phyloP scores from a whole-genome alignment of 2,888 invertebrate genomes.

The Caenorhabditis macrosperma region DNA sequence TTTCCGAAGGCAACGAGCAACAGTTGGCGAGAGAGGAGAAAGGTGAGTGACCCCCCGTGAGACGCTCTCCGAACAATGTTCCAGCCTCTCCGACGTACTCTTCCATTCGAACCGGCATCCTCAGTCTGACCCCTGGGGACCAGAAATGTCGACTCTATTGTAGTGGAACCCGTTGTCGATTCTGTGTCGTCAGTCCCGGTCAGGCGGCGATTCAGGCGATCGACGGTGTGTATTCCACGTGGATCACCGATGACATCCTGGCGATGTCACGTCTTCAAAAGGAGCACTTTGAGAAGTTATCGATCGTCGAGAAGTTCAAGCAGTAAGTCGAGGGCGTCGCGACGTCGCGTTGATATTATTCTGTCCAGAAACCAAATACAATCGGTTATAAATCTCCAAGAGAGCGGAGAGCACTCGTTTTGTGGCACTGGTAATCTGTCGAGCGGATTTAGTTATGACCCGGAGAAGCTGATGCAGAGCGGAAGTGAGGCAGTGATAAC shows the following conservation, averaged over 20 bases:
- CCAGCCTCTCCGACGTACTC: conserved; percentile 70
- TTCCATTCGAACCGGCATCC: conserved; percentile 62
- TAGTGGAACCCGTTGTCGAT: conserved; percentile 89
- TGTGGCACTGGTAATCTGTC: conserved; percentile 86
- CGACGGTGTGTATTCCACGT: conserved; percentile 89
- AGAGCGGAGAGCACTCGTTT: conserved; percentile 89
- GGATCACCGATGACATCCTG: conserved; percentile 91
- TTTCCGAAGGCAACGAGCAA: conserved; percentile 20
- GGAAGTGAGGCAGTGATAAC: conserved; percentile 85
- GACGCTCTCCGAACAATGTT: not conserved
- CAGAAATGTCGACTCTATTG: conserved; percentile 85
- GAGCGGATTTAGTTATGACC: conserved; percentile 90
- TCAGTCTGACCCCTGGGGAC: conserved; percentile 67
- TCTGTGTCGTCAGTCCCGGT: conserved; percentile 83
- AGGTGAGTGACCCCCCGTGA: conserved; percentile 11
- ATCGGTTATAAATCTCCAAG: conserved; percentile 90
- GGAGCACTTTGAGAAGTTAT: conserved; percentile 86
- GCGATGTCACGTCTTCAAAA: conserved; percentile 92
- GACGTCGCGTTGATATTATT: not conserved
- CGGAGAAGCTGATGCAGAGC: conserved; percentile 89
- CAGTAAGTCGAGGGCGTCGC: conserved; percentile 81
- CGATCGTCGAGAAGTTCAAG: conserved; percentile 88
- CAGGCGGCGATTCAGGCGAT: conserved; percentile 84
- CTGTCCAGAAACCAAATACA: conserved; percentile 86
- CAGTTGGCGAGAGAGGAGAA: conserved; percentile 30